Conservation (phyloP, 2,797 vertebrate species). For the Pygocentrus nattereri region DNA sequence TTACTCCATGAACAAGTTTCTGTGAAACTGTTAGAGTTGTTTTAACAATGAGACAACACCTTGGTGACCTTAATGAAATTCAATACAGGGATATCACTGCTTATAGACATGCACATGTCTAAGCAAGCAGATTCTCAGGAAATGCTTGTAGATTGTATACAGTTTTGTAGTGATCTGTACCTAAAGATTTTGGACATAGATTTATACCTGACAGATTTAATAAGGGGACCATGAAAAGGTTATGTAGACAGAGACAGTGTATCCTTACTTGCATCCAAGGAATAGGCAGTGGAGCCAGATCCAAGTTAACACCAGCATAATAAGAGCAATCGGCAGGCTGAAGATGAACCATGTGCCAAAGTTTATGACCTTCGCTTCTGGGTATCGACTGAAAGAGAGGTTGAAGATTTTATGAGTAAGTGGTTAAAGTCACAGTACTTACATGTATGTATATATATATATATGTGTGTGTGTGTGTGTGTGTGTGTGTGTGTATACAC, state of each 20-base stretch:
- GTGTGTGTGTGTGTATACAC: too few species aligned
- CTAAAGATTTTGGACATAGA: not conserved
- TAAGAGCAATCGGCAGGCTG: constrained; percentile 94
- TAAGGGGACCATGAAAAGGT: not conserved
- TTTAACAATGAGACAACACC: not conserved
- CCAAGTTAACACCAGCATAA: constrained; percentile 96
- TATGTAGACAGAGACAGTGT: not conserved
- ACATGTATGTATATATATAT: too few species aligned
- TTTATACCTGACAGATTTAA: too few species aligned
- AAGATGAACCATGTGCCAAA: constrained; percentile 99
- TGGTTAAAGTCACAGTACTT: too few species aligned
- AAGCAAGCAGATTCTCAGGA: not conserved
- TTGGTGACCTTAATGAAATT: not conserved
- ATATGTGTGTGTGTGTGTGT: too few species aligned
- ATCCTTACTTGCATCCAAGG: constrained; percentile 95
- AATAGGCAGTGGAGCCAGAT: constrained; percentile 97
- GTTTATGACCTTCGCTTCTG: constrained; percentile 93
- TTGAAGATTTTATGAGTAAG: not conserved
- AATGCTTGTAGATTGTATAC: not conserved
- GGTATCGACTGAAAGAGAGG: constrained; percentile 86
- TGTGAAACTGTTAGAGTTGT: constrained; percentile 84
- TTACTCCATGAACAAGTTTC: constrained; percentile 97
- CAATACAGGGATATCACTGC: not conserved
- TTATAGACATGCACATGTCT: not conserved
- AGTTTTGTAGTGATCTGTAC: not conserved